A percentile compares a stretch with the other conserved stretches of the same genome.
These are phyloP conservation scores for Blastomussa wellsi DNA, from an alignment of 92 coral and sea anemone genomes.

Conservation along the genomic window DNA sequence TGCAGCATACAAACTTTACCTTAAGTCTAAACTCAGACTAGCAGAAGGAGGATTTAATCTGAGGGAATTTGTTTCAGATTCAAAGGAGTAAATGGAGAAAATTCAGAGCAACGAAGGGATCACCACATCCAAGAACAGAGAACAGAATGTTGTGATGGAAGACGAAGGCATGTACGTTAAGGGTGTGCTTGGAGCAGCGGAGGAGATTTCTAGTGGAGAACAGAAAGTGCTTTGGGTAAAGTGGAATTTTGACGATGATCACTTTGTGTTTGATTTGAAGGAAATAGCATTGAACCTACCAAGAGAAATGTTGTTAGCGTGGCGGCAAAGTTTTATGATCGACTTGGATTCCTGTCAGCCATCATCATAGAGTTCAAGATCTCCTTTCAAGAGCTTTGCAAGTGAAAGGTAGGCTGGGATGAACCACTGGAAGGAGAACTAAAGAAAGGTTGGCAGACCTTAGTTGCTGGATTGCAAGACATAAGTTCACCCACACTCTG, in stretches of 20 bases:
- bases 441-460: slow-evolving; percentile 37
- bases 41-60: slow-evolving; percentile 64
- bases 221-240: slow-evolving; percentile 44
- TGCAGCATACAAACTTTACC: slow-evolving; percentile 47
- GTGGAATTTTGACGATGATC: slow-evolving; percentile 47
- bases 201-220: slow-evolving; percentile 9
- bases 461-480: slow-evolving; percentile 33
- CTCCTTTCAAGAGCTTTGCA: slow-evolving; percentile 49
- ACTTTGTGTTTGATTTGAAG: slow-evolving; percentile 44
- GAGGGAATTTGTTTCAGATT: slow-evolving; percentile 46
- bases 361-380: slow-evolving; percentile 53
- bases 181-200: slow-evolving; percentile 7
- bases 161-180: slow-evolving; percentile 1
- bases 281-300: slow-evolving; percentile 40
- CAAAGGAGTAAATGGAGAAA: slow-evolving; percentile 7
- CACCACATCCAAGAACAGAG: not conserved
- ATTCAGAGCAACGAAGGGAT: slow-evolving; percentile 32
- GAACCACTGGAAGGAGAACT: slow-evolving; percentile 34
- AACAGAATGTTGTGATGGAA: not conserved
- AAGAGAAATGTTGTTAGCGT: slow-evolving; percentile 48
- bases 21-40: slow-evolving; percentile 45
- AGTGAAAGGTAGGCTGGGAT: slow-evolving; percentile 50
- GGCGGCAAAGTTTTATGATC: slow-evolving; percentile 55
- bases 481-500: slow-evolving; percentile 21
- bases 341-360: slow-evolving; percentile 56